These are phyloP conservation scores for Prunella strophiata DNA, from an alignment of 2,797 vertebrate genomes.

Conservation along the genomic window DNA sequence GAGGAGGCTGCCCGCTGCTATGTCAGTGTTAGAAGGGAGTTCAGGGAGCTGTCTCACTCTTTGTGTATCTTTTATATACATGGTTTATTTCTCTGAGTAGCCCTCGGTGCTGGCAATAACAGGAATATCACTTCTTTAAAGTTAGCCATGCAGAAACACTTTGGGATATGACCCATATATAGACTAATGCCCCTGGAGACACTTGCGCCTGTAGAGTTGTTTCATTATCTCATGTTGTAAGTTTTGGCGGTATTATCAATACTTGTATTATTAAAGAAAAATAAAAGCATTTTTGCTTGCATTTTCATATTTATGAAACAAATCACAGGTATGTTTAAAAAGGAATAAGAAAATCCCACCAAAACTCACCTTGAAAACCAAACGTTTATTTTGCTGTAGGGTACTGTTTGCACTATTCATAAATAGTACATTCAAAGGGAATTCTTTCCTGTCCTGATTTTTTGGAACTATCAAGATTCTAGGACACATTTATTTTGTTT, in stretches of 20 bases:
- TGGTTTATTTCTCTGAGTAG: background rate
- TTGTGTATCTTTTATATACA: fast-evolving
- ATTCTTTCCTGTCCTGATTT: background rate
- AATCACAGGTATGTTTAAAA: background rate
- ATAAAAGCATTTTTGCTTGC: fast-evolving
- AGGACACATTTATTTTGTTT: background rate
- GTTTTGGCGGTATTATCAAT: background rate
- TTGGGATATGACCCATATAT: background rate
- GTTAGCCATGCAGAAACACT: background rate
- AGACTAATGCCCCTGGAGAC: background rate
- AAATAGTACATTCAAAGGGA: background rate
- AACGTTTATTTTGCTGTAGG: background rate
- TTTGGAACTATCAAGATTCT: background rate
- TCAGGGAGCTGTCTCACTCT: background rate
- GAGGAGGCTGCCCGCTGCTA: fast-evolving
- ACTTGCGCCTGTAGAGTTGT: background rate
- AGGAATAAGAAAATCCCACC: background rate
- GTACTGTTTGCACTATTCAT: background rate
- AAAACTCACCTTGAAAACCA: background rate
- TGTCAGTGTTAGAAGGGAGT: background rate
- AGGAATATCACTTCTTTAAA: background rate
- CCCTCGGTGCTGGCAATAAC: background rate
- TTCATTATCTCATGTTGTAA: background rate
- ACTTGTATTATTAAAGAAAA: background rate
- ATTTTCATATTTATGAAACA: background rate